Percentiles rank a stretch among this genome's conserved stretches.
Conservation (phyloP, 2,113 vertebrate species). For the Piprites chloris region DNA sequence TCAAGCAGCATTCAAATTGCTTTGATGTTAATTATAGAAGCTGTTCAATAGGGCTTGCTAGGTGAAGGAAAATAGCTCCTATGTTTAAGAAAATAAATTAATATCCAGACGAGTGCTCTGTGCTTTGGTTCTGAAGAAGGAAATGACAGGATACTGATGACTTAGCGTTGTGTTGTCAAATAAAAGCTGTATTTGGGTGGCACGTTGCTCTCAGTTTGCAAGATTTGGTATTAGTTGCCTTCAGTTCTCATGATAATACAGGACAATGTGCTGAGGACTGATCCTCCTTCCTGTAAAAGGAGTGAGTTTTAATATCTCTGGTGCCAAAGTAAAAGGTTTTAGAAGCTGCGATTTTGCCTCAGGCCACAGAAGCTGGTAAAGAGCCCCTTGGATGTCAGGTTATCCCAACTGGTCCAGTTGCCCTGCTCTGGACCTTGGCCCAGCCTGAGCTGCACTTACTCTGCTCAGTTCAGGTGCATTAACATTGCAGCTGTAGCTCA, state of each 20-base stretch:
- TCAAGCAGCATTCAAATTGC: slow-evolving; percentile 50
- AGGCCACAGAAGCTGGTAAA: background rate
- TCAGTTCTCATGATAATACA: background rate
- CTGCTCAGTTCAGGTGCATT: background rate
- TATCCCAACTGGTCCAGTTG: background rate
- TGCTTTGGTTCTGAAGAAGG: background rate
- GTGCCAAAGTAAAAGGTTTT: background rate
- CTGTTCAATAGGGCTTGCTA: slow-evolving; percentile 23
- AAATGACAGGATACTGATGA: background rate
- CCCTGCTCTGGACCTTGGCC: background rate
- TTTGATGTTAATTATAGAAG: slow-evolving; percentile 65
- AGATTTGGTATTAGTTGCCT: background rate
- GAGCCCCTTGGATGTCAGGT: background rate
- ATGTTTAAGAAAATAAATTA: slow-evolving; percentile 42
- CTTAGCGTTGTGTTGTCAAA: slow-evolving; percentile 10
- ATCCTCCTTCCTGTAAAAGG: background rate
- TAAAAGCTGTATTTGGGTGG: background rate
- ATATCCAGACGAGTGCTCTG: background rate
- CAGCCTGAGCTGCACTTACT: background rate
- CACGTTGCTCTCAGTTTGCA: background rate
- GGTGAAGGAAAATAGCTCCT: slow-evolving; percentile 24
- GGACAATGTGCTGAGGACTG: background rate
- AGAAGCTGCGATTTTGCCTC: background rate
- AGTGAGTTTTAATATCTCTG: background rate
- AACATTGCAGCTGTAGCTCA: background rate